Conservation (phyloP, 2,888 invertebrate genomes). For the Aspidapion aeneum region DNA sequence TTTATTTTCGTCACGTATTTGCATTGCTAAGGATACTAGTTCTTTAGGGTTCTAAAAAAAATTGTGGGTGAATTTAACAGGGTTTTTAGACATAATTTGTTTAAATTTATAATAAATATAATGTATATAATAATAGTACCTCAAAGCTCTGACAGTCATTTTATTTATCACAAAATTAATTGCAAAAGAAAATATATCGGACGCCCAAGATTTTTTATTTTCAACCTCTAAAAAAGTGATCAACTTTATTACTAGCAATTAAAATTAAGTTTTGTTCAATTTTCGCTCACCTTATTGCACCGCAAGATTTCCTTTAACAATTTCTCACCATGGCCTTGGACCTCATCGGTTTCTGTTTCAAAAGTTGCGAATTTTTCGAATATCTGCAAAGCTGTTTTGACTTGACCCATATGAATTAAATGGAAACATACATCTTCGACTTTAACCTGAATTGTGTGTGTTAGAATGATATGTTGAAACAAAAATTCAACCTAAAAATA, state of each 20-base stretch:
- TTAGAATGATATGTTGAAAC: constrained; percentile 19
- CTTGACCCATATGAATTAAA: constrained; percentile 52
- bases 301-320: constrained; percentile 59
- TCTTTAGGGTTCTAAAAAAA: constrained; percentile 49
- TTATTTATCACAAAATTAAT: too few relatives aligned
- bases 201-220: too few relatives aligned
- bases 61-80: too few relatives aligned
- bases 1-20: constrained; percentile 49
- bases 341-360: constrained; percentile 52
- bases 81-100: too few relatives aligned
- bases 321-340: constrained; percentile 55
- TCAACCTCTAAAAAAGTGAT: too few relatives aligned
- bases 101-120: too few relatives aligned
- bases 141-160: too few relatives aligned
- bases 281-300: constrained; percentile 48
- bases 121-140: too few relatives aligned
- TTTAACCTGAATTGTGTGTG: constrained; percentile 27
- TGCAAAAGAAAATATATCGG: too few relatives aligned
- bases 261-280: too few relatives aligned
- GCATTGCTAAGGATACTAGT: constrained; percentile 49
- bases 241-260: too few relatives aligned
- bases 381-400: constrained; percentile 52
- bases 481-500: constrained; percentile 28
- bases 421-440: constrained; percentile 49
- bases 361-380: constrained; percentile 45